These are phyloP conservation scores for Hirundo rustica DNA, from an alignment of 2,797 vertebrate species.

Conservation along the genomic window DNA sequence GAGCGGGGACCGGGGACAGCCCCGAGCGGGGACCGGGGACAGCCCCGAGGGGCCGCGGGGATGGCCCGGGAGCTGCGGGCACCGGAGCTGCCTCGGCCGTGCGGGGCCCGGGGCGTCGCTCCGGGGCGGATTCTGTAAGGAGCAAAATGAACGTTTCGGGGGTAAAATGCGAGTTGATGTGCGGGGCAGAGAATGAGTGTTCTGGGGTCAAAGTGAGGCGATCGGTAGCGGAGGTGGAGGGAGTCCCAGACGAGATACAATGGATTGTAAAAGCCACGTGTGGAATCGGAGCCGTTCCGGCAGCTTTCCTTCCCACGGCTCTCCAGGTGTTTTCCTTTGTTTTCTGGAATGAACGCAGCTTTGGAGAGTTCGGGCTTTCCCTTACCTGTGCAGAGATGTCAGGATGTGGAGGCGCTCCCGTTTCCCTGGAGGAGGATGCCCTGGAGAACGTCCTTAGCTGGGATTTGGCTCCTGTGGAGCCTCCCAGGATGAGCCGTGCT, in stretches of 20 bases:
- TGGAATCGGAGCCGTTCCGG: background rate
- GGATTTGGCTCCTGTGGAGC: too few relatives aligned
- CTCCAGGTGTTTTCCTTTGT: background rate
- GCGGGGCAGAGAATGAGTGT: background rate
- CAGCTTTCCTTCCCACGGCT: background rate
- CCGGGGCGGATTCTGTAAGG: too few relatives aligned
- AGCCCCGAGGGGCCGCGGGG: too few relatives aligned
- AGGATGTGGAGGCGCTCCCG: too few relatives aligned
- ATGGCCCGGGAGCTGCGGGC: too few relatives aligned
- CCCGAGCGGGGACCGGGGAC: too few relatives aligned
- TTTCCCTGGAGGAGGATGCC: too few relatives aligned
- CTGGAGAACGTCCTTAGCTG: too few relatives aligned
- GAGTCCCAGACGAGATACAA: background rate
- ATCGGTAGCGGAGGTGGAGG: background rate
- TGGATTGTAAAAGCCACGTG: background rate
- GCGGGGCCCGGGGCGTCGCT: background rate
- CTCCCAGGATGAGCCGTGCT: fast-evolving
- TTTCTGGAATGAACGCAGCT: background rate
- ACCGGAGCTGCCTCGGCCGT: too few relatives aligned
- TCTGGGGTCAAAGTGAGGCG: background rate
- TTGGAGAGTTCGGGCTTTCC: background rate
- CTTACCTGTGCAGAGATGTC: too few relatives aligned
- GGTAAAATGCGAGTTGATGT: background rate
- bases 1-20: too few relatives aligned
- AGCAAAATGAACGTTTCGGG: background rate